Base-by-base conservation (phyloP, 2,888 invertebrate species). In the Syrista parreyssii region DNA sequence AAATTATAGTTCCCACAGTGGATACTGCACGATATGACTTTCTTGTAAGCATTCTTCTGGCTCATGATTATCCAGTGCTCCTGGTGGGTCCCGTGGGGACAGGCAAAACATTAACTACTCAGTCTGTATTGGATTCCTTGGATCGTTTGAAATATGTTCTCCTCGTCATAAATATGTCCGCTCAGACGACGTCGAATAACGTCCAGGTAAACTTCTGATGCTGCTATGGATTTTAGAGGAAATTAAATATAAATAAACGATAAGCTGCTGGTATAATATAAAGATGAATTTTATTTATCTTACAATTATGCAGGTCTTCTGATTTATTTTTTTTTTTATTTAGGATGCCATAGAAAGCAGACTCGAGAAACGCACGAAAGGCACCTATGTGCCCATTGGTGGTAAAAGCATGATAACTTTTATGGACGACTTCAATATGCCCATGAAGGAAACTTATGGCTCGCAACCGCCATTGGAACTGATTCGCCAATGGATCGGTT, bases 381-480 rank as follows among this genome's bases (percentile, higher is more conserved):
- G 95, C 1, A 94, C 96, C 79, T 97, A 94, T 88, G 95, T 96
- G 3, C 98, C 98, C 0, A 92, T 95, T 34, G 96, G 96, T 82
- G 95, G 96, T 88, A 98, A 97, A 92, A 95, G 93, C 82, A 94
- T 98, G 94, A 94, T 98, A 79, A 94, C 96, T 12, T 97, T 97
- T 90, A 94, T 98, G 94, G 98, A 98, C 90, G 98, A 98, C 90
- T 95, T 98, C 86, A 98, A 98, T 92, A 97, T 98, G 97, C 98
- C 98, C 0, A 96, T 96, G 11, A 96, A 96, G 83, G 98, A 98
- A 88, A 94, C 94, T 23, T 98, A 97, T 88, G 98, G 97, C 0
- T 97, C 97, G 0, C 97, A 98, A 90, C 97, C 98, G 9, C 97
- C 98, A 0, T 92, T 98, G 11, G 98, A 98, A 91, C 92, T 98